phyloP scores from a whole-genome alignment of 2,797 vertebrate genomes.

The Artibeus jamaicensis region DNA sequence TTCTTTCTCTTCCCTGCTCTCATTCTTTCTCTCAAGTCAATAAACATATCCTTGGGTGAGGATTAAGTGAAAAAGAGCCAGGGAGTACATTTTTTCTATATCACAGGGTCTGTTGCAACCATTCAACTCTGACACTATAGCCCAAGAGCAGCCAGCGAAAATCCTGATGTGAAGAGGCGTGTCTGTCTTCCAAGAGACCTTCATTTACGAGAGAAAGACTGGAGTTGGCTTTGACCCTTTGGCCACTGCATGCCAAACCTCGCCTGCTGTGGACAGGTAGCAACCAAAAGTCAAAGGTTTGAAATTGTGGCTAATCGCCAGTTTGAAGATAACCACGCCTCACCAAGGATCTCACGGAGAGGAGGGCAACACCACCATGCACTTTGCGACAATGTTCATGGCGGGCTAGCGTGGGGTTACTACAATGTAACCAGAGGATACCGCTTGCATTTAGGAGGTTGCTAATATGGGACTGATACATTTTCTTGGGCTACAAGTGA shows the following conservation, averaged over 20 bases:
- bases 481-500: constrained; percentile 27
- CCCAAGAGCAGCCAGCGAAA: neutral
- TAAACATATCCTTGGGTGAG: no score
- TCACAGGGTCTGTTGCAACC: neutral
- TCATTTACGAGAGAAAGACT: neutral
- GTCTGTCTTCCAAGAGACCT: neutral
- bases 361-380: neutral
- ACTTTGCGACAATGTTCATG: neutral
- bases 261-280: neutral
- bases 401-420: neutral
- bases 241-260: neutral
- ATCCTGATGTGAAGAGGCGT: neutral
- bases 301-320: neutral
- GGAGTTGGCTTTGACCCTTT: neutral
- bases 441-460: neutral
- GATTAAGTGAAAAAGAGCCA: neutral
- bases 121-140: neutral
- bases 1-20: no score
- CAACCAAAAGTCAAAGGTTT: neutral
- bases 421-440: neutral
- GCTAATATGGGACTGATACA: neutral
- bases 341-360: neutral
- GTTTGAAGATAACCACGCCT: neutral
- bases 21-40: no score
- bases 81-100: neutral